Conservation (phyloP, 2,113 vertebrate species). For the Rutilus rutilus region DNA sequence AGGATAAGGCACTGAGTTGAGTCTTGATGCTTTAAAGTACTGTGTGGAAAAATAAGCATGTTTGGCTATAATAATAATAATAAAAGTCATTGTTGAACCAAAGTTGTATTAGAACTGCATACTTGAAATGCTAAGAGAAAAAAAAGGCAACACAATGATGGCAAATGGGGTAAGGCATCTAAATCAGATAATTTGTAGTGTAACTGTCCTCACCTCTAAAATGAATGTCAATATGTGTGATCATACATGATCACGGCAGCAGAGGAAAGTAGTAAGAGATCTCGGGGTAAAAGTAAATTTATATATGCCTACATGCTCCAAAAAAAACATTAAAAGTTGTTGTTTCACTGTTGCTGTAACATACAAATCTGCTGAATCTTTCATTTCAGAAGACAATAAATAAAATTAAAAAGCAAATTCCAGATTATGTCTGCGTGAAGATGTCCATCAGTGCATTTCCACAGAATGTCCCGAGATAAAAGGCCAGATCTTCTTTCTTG, state of each 20-base stretch:
- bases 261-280: not conserved
- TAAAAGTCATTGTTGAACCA: not conserved
- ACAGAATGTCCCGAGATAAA: not conserved
- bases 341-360: not conserved
- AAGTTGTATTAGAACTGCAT: not conserved
- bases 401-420: not conserved
- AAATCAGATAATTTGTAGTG: not conserved
- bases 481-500: not conserved
- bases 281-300: not conserved
- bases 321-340: not conserved
- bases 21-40: not conserved
- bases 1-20: conserved; percentile 21
- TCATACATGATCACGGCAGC: not conserved
- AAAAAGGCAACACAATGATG: not conserved
- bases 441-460: not conserved
- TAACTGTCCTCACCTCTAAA: not conserved
- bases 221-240: not conserved
- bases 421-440: not conserved
- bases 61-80: not conserved
- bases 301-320: not conserved
- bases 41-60: not conserved
- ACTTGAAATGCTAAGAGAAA: not conserved
- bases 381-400: not conserved
- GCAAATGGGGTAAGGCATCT: not conserved
- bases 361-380: not conserved